Evolutionary conservation across 2,888 invertebrate genomes (phyloP).

Genomic region (Octonoba sinensis): DNA sequence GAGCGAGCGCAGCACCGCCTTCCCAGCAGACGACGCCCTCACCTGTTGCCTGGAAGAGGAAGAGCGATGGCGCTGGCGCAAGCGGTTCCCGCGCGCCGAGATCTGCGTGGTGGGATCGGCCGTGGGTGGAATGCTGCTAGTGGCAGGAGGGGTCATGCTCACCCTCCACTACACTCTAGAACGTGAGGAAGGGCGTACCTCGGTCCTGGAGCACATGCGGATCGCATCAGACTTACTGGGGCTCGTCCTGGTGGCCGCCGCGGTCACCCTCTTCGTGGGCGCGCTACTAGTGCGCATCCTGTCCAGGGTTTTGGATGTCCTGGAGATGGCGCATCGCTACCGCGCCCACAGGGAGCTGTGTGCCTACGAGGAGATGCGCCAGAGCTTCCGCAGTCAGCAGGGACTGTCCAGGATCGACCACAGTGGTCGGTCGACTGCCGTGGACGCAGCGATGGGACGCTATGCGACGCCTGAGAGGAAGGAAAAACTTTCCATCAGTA

Average conservation of each 20-base stretch:
- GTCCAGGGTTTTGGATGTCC: conserved; percentile 20
- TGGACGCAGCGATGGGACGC: not conserved
- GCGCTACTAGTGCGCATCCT: conserved; percentile 6
- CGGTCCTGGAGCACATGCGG: conserved; percentile 3
- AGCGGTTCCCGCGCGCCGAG: conserved; percentile 32
- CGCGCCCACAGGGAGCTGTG: conserved; percentile 32
- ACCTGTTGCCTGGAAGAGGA: conserved; percentile 30
- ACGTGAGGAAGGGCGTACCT: not conserved
- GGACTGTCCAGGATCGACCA: too few species aligned
- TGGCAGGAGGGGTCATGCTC: conserved; percentile 7
- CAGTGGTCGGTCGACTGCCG: not conserved
- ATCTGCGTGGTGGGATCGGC: conserved; percentile 19
- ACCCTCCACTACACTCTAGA: conserved; percentile 17
- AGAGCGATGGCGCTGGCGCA: not conserved
- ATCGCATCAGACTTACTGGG: conserved; percentile 4
- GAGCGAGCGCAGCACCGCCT: conserved; percentile 22
- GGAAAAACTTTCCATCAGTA: not conserved
- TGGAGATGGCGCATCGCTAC: conserved; percentile 48
- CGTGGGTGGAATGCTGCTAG: conserved; percentile 7
- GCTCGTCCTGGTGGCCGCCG: conserved; percentile 1
- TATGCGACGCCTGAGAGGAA: conserved; percentile 6
- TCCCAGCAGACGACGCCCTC: conserved; percentile 14
- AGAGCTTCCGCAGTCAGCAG: conserved; percentile 29
- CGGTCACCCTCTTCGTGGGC: conserved; percentile 1
- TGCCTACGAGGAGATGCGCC: conserved; percentile 45